Conservation (phyloP, 2,797 vertebrate genomes). For the Okamejei kenojei region DNA sequence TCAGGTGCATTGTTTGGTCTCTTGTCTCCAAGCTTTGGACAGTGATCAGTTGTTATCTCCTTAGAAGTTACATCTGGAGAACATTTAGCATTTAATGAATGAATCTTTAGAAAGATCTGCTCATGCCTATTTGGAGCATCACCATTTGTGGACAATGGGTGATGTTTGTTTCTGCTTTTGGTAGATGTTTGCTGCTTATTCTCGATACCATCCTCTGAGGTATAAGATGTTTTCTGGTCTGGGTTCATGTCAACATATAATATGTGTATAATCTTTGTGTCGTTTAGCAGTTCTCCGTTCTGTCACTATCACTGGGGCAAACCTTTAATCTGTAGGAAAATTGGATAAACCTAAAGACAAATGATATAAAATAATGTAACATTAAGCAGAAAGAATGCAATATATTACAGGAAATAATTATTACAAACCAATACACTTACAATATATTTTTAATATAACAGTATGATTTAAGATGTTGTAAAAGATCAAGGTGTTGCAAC, state of each 20-base stretch:
- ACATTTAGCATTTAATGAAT: not conserved
- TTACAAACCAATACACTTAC: not conserved
- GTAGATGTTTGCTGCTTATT: not conserved
- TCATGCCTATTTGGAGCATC: not conserved
- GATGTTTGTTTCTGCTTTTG: not conserved
- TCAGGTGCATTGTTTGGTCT: constrained; percentile 7
- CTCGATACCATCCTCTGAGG: not conserved
- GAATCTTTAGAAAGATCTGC: not conserved
- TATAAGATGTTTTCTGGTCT: not conserved
- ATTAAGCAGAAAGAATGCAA: not conserved
- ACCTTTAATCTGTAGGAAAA: not conserved
- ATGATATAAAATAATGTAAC: not conserved
- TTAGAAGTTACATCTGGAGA: not conserved
- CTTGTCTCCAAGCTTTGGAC: not conserved
- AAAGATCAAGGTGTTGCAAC: not conserved
- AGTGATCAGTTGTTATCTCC: not conserved
- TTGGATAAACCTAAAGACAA: not conserved
- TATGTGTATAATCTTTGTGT: not conserved
- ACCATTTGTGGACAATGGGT: not conserved
- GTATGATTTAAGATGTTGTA: not conserved
- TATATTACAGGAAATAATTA: not conserved
- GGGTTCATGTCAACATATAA: constrained; percentile 2
- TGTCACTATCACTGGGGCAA: not conserved
- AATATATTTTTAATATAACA: not conserved
- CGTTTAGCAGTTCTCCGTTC: not conserved